Evolutionary conservation across 2,113 vertebrate species (phyloP).

Genomic region (Bubo bubo): DNA sequence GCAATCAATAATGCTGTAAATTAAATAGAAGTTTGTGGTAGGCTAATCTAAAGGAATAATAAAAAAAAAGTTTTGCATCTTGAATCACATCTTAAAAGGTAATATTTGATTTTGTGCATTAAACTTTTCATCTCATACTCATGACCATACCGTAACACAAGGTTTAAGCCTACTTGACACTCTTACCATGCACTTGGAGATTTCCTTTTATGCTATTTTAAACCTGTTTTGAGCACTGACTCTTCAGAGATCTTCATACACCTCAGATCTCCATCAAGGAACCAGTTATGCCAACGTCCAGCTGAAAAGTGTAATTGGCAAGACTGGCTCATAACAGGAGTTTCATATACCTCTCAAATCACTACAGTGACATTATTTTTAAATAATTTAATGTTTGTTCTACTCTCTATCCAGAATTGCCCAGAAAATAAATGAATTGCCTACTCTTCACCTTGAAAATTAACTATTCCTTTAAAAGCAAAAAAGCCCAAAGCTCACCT

Average conservation of each 20-base stretch:
- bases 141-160: not conserved
- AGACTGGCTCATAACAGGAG: not conserved
- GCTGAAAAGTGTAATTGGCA: not conserved
- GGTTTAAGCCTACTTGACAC: not conserved
- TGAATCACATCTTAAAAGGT: not conserved
- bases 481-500: not conserved
- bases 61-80: not conserved
- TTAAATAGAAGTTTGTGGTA: not conserved
- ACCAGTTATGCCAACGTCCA: not conserved
- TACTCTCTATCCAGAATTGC: not conserved
- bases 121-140: not conserved
- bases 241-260: not conserved
- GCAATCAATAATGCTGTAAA: not conserved
- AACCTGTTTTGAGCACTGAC: not conserved
- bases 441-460: not conserved
- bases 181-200: not conserved
- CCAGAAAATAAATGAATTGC: not conserved
- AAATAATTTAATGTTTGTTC: not conserved
- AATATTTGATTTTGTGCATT: not conserved
- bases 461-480: not conserved
- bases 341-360: not conserved
- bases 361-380: not conserved
- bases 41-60: not conserved
- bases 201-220: not conserved
- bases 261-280: not conserved